A percentile compares a stretch with the other conserved stretches of the same genome.
Evolutionary conservation across 1,140 invertebrate genomes (phyloP).

Genomic region (Paramacrobiotus metropolitanus): DNA sequence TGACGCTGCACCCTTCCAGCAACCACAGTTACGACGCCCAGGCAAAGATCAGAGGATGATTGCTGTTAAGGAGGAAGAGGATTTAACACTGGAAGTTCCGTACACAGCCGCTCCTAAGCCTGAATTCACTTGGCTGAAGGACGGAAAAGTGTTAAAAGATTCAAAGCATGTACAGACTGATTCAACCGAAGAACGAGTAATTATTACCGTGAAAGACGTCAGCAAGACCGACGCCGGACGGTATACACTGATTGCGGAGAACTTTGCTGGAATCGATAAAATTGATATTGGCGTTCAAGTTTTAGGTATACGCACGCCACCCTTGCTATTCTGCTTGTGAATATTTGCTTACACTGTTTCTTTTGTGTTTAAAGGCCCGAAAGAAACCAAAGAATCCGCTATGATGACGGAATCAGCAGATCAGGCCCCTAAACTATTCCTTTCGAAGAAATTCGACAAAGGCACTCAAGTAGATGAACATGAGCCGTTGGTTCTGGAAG

Average conservation of each 20-base stretch:
- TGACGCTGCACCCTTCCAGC: neutral
- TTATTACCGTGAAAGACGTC: neutral
- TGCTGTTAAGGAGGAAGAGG: conserved; percentile 26
- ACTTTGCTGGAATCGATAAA: conserved; percentile 1
- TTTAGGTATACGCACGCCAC: neutral
- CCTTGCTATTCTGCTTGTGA: too few relatives aligned
- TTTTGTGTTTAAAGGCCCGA: too few relatives aligned
- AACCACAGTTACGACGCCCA: neutral
- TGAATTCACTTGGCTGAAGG: conserved; percentile 43
- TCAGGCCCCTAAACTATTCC: neutral
- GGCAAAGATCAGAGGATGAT: conserved; percentile 12
- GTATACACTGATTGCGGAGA: conserved; percentile 2
- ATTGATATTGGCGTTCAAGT: conserved; percentile 1
- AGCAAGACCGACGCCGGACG: neutral
- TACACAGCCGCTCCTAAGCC: conserved; percentile 43
- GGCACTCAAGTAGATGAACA: conserved; percentile 27
- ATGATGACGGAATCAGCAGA: neutral
- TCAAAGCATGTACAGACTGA: conserved; percentile 8
- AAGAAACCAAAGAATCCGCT: neutral
- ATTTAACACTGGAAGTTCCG: conserved; percentile 42
- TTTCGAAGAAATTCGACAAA: conserved; percentile 9
- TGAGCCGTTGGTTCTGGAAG: conserved; percentile 24
- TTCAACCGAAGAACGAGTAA: conserved; percentile 1
- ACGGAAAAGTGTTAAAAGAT: conserved; percentile 33
- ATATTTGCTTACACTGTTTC: too few relatives aligned